Base-by-base conservation (phyloP, 2,888 invertebrate genomes). In the Gastrophysa polygoni region DNA sequence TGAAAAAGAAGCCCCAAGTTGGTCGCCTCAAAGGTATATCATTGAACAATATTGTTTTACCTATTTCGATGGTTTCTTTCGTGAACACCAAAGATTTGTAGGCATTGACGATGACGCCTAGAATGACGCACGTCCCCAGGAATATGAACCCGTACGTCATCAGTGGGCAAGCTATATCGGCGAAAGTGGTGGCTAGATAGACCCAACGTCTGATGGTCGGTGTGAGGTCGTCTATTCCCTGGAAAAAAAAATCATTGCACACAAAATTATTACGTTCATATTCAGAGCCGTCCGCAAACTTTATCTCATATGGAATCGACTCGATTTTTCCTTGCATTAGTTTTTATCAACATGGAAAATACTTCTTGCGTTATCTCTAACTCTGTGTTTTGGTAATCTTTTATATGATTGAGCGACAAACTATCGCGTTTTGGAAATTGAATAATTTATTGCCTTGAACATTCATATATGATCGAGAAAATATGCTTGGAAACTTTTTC, bases 191-290 rank as follows among this genome's bases (percentile, higher is more conserved):
- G 14, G 91, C 90, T 46, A 93, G 77, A 80, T 89, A 93, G 17
- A 93, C 87, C 91, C 91, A 92, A 18, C 91, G 85, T 75, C 90
- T 86, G 59, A 94, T 93, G n/a, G 91, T 83, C 0, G 92, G 90
- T 0, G 92, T 86, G 6, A 94, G 78, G 69, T 93, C 92, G 56
- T 90, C 90, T 44, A 93, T 86, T 10, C 93, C 93, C 88, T 91
- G 78, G 0, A 82, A 80, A 71, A 61, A 21, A 67, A 43, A 8
- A 10, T 8, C 16, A 16, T 10, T 24, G 14, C 6, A 16, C 34
- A n/a, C 8, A 10, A n/a, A 5, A 18, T 24, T 24, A 51, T 51
- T 10, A 29, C 18, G n/a, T 20, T 10, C 2, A 21, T n/a, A n/a
- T 10, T 47, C 14, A 11, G 63, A 62, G 32, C 17, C 5, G 32